phyloP scores from a whole-genome alignment of 2,113 vertebrate species.

The Perca flavescens region DNA sequence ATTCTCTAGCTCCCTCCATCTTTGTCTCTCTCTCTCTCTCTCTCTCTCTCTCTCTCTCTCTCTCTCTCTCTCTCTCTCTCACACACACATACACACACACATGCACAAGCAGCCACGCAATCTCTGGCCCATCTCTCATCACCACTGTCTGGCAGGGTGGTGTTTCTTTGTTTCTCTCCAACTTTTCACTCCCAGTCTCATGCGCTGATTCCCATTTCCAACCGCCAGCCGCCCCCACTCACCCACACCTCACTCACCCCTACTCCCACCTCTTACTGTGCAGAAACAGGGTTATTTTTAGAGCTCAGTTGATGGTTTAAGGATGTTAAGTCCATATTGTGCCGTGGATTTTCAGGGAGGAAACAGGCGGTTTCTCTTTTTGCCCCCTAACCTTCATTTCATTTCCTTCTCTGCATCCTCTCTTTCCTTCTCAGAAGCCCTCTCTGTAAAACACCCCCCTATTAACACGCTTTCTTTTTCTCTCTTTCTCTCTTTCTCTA shows the following conservation, averaged over 20 bases:
- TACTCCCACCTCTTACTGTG: conserved; percentile 63
- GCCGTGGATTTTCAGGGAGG: conserved; percentile 88
- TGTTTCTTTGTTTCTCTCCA: conserved; percentile 64
- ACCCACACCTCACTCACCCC: conserved; percentile 54
- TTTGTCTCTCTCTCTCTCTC: conserved; percentile 17
- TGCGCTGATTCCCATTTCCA: conserved; percentile 55
- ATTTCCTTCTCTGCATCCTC: conserved; percentile 69
- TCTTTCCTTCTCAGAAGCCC: conserved; percentile 63
- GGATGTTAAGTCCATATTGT: conserved; percentile 89
- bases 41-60: conserved; percentile 25
- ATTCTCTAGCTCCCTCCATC: conserved; percentile 15
- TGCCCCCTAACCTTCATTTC: conserved; percentile 60
- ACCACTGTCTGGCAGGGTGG: conserved; percentile 39
- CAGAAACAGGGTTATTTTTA: conserved; percentile 89
- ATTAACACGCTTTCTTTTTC: conserved; percentile 53
- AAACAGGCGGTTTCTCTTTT: conserved; percentile 84
- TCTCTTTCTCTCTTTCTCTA: conserved; percentile 25
- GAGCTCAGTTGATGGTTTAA: conserved; percentile 85
- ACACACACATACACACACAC: not conserved
- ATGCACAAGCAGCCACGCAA: conserved; percentile 20
- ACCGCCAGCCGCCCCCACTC: conserved; percentile 56
- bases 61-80: conserved; percentile 18
- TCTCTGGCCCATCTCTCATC: conserved; percentile 51
- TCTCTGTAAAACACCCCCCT: conserved; percentile 33
- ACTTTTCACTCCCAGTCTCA: conserved; percentile 51